These are phyloP conservation scores for Nothocercus julius DNA, from an alignment of 2,113 vertebrate genomes.

Conservation along the genomic window DNA sequence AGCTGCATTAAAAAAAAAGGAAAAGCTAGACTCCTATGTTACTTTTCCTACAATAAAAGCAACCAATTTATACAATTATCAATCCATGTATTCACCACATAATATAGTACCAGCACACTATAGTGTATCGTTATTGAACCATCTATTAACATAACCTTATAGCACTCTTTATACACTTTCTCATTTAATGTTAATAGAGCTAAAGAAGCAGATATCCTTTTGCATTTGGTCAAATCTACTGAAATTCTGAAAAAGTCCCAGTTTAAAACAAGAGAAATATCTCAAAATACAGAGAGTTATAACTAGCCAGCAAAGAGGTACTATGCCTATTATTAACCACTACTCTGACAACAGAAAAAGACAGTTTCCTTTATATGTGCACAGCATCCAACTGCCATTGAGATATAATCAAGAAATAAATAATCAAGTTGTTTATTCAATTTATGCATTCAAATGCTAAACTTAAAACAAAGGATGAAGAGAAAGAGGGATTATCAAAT, in stretches of 20 bases:
- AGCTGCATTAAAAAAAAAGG: constrained; percentile 9
- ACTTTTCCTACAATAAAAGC: neutral
- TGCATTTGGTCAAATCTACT: neutral
- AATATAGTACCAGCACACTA: neutral
- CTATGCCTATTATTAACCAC: neutral
- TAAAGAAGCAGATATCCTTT: neutral
- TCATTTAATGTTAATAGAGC: neutral
- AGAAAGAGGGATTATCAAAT: neutral
- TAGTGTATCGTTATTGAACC: neutral
- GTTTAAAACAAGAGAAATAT: neutral
- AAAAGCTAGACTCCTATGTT: neutral
- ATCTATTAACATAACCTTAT: neutral
- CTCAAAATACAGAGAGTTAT: neutral
- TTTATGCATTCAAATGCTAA: neutral
- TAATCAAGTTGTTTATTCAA: neutral
- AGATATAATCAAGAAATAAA: neutral
- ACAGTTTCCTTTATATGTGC: neutral
- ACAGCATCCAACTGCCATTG: neutral
- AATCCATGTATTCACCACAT: neutral
- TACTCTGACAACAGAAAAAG: neutral
- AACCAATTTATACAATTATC: neutral
- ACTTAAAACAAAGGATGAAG: neutral
- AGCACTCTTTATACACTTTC: neutral
- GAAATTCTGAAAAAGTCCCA: neutral
- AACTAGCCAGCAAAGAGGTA: neutral